phyloP scores from a whole-genome alignment of 2,113 vertebrate species.

The Gobius niger region DNA sequence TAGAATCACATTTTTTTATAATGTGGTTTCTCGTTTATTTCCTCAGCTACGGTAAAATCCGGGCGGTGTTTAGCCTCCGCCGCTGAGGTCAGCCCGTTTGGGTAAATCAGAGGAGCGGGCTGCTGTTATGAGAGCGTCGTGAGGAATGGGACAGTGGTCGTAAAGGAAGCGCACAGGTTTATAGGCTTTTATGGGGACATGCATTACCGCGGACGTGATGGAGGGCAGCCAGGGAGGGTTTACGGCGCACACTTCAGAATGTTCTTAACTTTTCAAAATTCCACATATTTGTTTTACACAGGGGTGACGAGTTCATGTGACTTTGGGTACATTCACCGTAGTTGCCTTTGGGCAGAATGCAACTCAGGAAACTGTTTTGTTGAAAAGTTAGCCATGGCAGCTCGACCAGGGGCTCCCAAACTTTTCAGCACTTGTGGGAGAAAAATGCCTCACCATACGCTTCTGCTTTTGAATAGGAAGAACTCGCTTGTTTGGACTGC shows the following conservation, averaged over 20 bases:
- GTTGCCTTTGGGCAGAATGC: too few species aligned
- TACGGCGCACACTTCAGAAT: background rate
- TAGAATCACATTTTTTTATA: slow-evolving; percentile 36
- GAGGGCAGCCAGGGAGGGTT: slow-evolving; percentile 15
- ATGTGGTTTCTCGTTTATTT: slow-evolving; percentile 4
- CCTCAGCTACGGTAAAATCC: slow-evolving; percentile 13
- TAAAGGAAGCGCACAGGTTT: slow-evolving; percentile 36
- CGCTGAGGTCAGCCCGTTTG: slow-evolving; percentile 27
- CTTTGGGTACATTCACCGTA: too few species aligned
- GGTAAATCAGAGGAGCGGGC: slow-evolving; percentile 37
- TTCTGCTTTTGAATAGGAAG: too few species aligned
- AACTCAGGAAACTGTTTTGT: too few species aligned
- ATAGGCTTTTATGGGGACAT: slow-evolving; percentile 30
- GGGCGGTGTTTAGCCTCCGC: slow-evolving; percentile 11
- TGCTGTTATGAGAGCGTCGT: slow-evolving; percentile 22
- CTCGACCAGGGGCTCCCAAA: too few species aligned
- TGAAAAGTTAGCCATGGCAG: too few species aligned
- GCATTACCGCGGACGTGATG: slow-evolving; percentile 21
- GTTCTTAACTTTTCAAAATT: background rate
- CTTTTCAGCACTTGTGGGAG: too few species aligned
- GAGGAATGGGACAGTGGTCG: slow-evolving; percentile 18
- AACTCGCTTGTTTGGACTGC: too few species aligned
- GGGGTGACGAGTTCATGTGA: too few species aligned
- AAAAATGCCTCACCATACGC: too few species aligned
- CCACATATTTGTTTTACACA: background rate